Conservation (phyloP, 35 echinoderm and acorn worm genomes). For the Amphiura filiformis region DNA sequence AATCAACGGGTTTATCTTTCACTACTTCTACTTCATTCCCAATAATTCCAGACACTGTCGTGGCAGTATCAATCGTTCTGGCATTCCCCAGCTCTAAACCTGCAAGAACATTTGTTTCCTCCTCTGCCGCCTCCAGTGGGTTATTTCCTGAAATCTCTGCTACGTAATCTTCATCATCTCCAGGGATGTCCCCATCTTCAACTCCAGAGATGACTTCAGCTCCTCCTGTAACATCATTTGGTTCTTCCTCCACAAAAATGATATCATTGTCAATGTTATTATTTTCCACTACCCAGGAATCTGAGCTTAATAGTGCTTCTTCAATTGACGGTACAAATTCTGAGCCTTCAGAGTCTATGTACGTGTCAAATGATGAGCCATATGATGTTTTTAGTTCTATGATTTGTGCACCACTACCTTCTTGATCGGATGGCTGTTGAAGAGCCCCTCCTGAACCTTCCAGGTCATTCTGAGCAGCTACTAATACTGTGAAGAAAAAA, state of each 20-base stretch:
- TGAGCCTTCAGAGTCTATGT: neutral
- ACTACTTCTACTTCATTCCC: neutral
- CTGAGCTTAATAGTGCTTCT: neutral
- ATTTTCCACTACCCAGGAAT: neutral
- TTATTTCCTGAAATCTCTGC: constrained; percentile 2
- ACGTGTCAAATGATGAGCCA: neutral
- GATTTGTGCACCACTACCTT: neutral
- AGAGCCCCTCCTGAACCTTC: neutral
- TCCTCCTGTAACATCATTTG: neutral
- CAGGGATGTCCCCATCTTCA: neutral
- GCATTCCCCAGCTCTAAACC: neutral
- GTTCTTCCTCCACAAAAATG: neutral
- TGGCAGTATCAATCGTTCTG: neutral
- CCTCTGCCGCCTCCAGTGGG: neutral
- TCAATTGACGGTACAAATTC: neutral
- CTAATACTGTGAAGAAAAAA: neutral
- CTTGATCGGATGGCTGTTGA: neutral
- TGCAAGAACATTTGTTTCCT: neutral
- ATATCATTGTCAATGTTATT: neutral
- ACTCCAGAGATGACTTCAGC: neutral
- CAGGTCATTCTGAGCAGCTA: neutral
- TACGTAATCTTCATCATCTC: constrained; percentile 6
- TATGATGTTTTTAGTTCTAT: neutral
- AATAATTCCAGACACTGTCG: neutral
- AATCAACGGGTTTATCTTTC: neutral